phyloP scores from a whole-genome alignment of 2,888 invertebrate genomes.

The Flexamia atlantica region DNA sequence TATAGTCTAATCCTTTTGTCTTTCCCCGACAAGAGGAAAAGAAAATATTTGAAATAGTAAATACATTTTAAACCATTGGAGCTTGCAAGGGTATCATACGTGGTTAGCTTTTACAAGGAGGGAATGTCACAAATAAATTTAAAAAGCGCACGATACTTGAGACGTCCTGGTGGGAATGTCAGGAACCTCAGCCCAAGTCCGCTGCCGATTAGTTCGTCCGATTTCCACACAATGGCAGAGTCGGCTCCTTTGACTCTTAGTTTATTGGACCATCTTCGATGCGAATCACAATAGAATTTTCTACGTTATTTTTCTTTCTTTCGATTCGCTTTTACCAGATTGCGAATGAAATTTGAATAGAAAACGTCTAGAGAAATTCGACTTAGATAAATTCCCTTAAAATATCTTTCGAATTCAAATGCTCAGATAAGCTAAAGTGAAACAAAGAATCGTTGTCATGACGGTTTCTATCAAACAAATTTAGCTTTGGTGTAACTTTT shows the following conservation, averaged over 20 bases:
- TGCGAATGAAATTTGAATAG: slow-evolving; percentile 24
- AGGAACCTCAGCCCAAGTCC: background rate
- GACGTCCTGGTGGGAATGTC: background rate
- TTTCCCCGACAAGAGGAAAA: too few relatives aligned
- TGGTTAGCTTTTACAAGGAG: too few relatives aligned
- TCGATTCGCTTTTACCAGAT: slow-evolving; percentile 5
- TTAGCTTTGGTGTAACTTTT: too few relatives aligned
- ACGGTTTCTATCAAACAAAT: too few relatives aligned
- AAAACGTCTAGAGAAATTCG: background rate
- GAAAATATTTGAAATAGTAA: too few relatives aligned
- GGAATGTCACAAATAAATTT: too few relatives aligned
- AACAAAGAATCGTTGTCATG: too few relatives aligned
- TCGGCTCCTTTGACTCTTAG: slow-evolving; percentile 58
- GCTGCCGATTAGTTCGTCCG: slow-evolving; percentile 49
- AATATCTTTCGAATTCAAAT: background rate
- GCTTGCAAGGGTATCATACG: too few relatives aligned
- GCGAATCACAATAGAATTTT: slow-evolving; percentile 47
- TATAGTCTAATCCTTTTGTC: too few relatives aligned
- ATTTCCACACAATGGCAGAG: slow-evolving; percentile 62
- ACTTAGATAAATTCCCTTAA: background rate
- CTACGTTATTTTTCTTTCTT: background rate
- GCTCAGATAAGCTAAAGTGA: too few relatives aligned
- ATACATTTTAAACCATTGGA: too few relatives aligned
- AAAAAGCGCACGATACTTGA: too few relatives aligned
- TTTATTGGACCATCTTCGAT: slow-evolving; percentile 48